phyloP scores from a whole-genome alignment of 2,888 invertebrate species.

The Heliconius hortense region DNA sequence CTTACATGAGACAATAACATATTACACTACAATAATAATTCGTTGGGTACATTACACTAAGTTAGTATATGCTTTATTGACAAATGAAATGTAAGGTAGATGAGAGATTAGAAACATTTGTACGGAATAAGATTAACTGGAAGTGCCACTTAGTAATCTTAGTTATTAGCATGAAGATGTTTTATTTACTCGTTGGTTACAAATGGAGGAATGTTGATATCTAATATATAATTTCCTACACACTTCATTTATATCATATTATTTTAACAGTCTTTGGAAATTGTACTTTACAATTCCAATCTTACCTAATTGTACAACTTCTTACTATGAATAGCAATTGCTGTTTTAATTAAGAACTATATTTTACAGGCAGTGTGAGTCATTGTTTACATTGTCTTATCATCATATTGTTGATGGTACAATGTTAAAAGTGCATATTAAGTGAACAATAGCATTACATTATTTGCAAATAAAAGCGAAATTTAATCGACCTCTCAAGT shows the following conservation, averaged over 20 bases:
- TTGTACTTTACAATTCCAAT: constrained; percentile 57
- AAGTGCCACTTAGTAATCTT: no score
- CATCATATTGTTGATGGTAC: constrained; percentile 22
- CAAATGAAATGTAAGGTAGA: no score
- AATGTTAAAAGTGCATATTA: constrained; percentile 14
- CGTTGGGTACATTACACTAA: no score
- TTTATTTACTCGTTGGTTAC: no score
- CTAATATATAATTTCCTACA: constrained; percentile 51
- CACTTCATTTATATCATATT: constrained; percentile 54
- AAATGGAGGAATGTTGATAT: background rate
- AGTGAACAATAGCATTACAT: constrained; percentile 16
- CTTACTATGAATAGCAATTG: constrained; percentile 29
- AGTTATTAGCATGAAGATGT: no score
- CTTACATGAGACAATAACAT: no score
- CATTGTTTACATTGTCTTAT: constrained; percentile 36
- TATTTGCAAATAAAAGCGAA: constrained; percentile 28
- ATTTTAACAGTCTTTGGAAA: constrained; percentile 58
- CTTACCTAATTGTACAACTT: constrained; percentile 56
- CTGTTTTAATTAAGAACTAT: constrained; percentile 23
- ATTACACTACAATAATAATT: no score
- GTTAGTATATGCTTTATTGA: no score
- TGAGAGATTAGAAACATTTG: no score
- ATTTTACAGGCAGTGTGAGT: constrained; percentile 20
- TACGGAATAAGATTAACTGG: no score
- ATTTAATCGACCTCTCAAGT: constrained; percentile 25